Evolutionary conservation across 1,140 invertebrate species (phyloP).

Genomic region (Limonius californicus): DNA sequence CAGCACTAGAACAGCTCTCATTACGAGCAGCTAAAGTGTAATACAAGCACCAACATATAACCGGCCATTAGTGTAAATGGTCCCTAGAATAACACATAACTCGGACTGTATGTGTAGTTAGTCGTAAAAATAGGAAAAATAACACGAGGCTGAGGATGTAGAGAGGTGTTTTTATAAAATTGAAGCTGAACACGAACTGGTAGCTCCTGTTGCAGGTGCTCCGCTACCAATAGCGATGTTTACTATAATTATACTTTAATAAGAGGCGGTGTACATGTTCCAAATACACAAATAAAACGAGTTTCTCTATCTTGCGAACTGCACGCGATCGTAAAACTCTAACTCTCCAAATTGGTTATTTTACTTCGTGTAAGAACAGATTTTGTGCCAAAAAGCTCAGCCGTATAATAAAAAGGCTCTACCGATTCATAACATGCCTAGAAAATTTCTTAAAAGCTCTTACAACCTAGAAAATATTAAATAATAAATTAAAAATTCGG

Average conservation of each 20-base stretch:
- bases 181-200: slow-evolving; percentile 26
- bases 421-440: too few relatives aligned
- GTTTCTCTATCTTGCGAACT: slow-evolving; percentile 4
- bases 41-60: slow-evolving; percentile 1
- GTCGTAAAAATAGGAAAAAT: background rate
- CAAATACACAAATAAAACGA: slow-evolving; percentile 9
- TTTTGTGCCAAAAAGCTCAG: too few relatives aligned
- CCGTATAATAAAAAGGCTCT: too few relatives aligned
- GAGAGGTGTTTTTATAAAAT: slow-evolving; percentile 23
- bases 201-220: slow-evolving; percentile 27
- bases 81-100: slow-evolving; percentile 10
- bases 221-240: slow-evolving; percentile 27
- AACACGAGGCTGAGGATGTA: slow-evolving; percentile 6
- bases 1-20: background rate
- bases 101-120: slow-evolving; percentile 5
- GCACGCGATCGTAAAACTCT: slow-evolving; percentile 1
- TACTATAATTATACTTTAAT: slow-evolving; percentile 29
- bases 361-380: too few relatives aligned
- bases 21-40: slow-evolving; percentile 1
- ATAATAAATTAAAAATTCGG: too few relatives aligned
- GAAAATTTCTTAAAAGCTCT: too few relatives aligned
- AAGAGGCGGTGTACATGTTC: slow-evolving; percentile 22
- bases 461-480: too few relatives aligned
- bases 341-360: background rate
- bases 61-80: slow-evolving; percentile 4